Evolutionary conservation across 2,113 vertebrate genomes (phyloP).

Genomic region (Brachypodius melanocephalos): DNA sequence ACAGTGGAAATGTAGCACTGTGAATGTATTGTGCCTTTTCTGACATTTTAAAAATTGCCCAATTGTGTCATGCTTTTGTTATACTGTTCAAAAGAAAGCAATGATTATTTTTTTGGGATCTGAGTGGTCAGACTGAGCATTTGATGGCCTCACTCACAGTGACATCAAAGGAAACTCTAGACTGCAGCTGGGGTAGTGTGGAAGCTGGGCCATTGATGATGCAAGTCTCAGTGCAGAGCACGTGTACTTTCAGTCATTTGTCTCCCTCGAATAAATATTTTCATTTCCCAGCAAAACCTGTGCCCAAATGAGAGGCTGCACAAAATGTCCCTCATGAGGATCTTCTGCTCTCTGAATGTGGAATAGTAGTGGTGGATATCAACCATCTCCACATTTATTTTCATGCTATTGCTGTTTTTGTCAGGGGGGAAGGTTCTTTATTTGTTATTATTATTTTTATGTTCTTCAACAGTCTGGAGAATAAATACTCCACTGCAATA

Average conservation of each 20-base stretch:
- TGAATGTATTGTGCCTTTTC: neutral
- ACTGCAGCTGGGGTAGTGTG: neutral
- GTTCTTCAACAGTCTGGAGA: neutral
- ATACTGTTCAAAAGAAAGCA: neutral
- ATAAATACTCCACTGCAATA: neutral
- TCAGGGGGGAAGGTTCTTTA: neutral
- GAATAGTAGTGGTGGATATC: fast-evolving
- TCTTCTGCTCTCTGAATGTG: neutral
- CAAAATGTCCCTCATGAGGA: neutral
- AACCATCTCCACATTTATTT: neutral
- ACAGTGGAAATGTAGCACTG: neutral
- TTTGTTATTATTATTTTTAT: neutral
- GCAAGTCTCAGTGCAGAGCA: neutral
- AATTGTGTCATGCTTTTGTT: neutral
- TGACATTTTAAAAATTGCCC: neutral
- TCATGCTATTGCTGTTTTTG: neutral
- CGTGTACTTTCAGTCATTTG: neutral
- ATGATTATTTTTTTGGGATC: neutral
- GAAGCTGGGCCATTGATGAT: neutral
- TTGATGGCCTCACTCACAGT: neutral
- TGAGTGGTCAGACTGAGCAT: neutral
- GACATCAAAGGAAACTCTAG: neutral
- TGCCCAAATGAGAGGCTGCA: neutral
- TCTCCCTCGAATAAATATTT: neutral
- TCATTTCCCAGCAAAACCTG: neutral